Conservation (phyloP, 2,888 invertebrate genomes). For the Apeira syringaria region DNA sequence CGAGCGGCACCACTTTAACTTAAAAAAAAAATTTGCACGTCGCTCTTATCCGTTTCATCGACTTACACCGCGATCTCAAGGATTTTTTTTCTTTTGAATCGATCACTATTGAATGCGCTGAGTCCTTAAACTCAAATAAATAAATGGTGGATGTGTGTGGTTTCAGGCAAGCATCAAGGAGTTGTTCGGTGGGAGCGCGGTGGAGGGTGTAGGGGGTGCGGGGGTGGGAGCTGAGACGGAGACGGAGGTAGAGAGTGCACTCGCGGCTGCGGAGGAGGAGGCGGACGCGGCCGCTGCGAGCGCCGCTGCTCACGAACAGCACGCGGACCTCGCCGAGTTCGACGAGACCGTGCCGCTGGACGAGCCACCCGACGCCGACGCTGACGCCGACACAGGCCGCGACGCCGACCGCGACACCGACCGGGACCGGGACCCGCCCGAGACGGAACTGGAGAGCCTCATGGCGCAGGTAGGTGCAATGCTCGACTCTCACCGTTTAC, state of each 20-base stretch:
- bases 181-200: slow-evolving; percentile 88
- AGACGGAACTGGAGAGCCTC: slow-evolving; percentile 53
- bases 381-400: slow-evolving; percentile 48
- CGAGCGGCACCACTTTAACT: too few relatives aligned
- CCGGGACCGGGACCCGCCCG: slow-evolving; percentile 27
- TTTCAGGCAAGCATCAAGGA: slow-evolving; percentile 94
- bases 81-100: too few relatives aligned
- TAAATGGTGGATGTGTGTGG: background rate
- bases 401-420: slow-evolving; percentile 32
- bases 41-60: too few relatives aligned
- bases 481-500: too few relatives aligned
- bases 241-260: slow-evolving; percentile 92
- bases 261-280: slow-evolving; percentile 97
- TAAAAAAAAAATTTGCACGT: too few relatives aligned
- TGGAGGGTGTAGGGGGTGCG: slow-evolving; percentile 47
- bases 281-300: slow-evolving; percentile 96
- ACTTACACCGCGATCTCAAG: too few relatives aligned
- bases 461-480: slow-evolving; percentile 56
- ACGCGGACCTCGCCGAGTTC: slow-evolving; percentile 96
- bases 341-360: slow-evolving; percentile 97
- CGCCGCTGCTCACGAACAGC: slow-evolving; percentile 94
- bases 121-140: too few relatives aligned
- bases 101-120: too few relatives aligned
- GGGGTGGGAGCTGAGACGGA: slow-evolving; percentile 67
- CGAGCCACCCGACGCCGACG: slow-evolving; percentile 72